Evolutionary conservation across 2,797 vertebrate species (phyloP).

Genomic region (Bothrops alternatus): DNA sequence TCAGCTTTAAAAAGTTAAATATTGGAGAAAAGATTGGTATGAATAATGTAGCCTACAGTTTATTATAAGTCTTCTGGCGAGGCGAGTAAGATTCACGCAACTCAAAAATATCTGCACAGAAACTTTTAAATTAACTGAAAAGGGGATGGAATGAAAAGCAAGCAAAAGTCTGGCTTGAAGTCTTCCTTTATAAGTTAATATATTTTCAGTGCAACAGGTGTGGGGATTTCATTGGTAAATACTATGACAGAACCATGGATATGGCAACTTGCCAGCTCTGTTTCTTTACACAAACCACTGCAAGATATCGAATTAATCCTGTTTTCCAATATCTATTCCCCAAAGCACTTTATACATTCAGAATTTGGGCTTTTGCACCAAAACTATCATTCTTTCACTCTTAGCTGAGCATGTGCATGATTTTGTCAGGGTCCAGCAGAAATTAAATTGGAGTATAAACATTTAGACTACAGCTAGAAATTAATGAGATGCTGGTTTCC

Average conservation of each 20-base stretch:
- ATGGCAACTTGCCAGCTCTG: constrained; percentile 58
- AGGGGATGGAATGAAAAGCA: rapidly evolving
- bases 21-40: background rate
- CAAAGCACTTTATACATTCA: constrained; percentile 63
- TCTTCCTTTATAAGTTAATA: constrained; percentile 51
- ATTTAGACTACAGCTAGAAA: background rate
- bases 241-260: constrained; percentile 15
- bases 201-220: constrained; percentile 58
- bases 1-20: background rate
- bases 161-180: constrained; percentile 22
- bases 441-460: background rate
- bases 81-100: background rate
- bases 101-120: background rate
- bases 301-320: constrained; percentile 68
- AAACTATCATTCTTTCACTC: constrained; percentile 35
- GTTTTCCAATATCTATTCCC: constrained; percentile 59
- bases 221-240: constrained; percentile 59
- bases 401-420: background rate
- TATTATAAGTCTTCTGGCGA: background rate
- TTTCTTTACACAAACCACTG: constrained; percentile 70
- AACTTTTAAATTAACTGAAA: background rate
- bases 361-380: constrained; percentile 63
- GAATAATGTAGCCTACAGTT: background rate
- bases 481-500: background rate
- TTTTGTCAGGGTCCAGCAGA: background rate